Evolutionary conservation across 2,113 vertebrate genomes (phyloP).

Genomic region (Rafetus swinhoei): DNA sequence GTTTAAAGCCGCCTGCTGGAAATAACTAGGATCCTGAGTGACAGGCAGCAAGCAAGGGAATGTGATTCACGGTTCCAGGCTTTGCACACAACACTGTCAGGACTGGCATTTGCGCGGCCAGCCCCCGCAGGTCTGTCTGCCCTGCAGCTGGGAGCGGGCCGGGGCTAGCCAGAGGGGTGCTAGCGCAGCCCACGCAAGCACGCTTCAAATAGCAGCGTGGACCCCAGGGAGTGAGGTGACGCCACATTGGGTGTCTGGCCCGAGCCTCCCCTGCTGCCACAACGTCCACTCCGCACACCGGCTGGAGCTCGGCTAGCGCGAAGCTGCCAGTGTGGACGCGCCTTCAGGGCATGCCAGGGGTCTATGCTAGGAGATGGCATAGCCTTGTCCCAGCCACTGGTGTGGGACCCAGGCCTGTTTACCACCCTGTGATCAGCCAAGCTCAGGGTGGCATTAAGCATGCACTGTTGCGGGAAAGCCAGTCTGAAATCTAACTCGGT

Average conservation of each 20-base stretch:
- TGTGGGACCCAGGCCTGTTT: neutral
- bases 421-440: neutral
- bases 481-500: neutral
- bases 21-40: neutral
- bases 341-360: no score
- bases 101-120: neutral
- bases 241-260: neutral
- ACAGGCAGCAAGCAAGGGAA: neutral
- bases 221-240: no score
- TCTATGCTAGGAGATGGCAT: neutral
- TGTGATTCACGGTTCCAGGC: neutral
- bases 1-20: neutral
- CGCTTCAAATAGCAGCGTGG: neutral
- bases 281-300: neutral
- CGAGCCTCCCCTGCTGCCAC: neutral
- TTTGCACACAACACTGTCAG: neutral
- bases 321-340: neutral
- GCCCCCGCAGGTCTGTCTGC: neutral
- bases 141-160: neutral
- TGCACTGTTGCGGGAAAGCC: no score
- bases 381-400: neutral
- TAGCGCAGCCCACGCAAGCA: no score
- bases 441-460: neutral
- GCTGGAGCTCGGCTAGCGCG: accelerated
- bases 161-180: neutral